These are phyloP conservation scores for Otolemur crassicaudatus DNA, from an alignment of 2,797 vertebrate genomes.

Conservation along the genomic window DNA sequence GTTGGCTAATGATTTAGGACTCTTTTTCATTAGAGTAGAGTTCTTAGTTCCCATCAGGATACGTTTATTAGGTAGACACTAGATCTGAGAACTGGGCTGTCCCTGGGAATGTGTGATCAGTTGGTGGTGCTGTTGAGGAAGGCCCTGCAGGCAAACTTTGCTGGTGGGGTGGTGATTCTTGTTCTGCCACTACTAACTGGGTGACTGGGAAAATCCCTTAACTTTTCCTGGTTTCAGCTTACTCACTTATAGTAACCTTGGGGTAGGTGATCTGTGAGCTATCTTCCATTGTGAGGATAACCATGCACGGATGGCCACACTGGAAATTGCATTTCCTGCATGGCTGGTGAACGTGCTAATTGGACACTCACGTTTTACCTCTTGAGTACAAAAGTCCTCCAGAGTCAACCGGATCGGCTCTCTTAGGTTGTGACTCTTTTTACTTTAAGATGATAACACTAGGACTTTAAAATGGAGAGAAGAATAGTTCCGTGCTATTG, in stretches of 20 bases:
- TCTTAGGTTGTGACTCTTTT: neutral
- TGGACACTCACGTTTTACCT: rapidly evolving
- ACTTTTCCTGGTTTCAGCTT: neutral
- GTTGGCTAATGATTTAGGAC: neutral
- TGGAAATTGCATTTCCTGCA: neutral
- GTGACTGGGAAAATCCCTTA: neutral
- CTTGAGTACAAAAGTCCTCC: neutral
- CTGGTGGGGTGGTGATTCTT: neutral
- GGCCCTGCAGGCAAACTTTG: rapidly evolving
- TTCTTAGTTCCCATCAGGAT: neutral
- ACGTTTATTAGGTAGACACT: neutral
- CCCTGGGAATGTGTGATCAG: rapidly evolving
- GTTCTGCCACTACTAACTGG: neutral
- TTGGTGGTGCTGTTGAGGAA: neutral
- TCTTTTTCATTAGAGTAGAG: neutral
- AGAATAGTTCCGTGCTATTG: neutral
- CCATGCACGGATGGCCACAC: rapidly evolving
- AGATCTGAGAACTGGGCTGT: neutral
- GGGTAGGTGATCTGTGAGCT: rapidly evolving
- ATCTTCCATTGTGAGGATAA: neutral
- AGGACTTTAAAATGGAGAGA: neutral
- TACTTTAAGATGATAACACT: neutral
- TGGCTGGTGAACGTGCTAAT: neutral
- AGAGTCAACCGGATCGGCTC: too few species aligned
- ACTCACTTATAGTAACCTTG: neutral